Evolutionary conservation across 1,140 invertebrate genomes (phyloP), one percentile per base, ranked within the genome.

Genomic region (Polypedilum vanderplanki): DNA sequence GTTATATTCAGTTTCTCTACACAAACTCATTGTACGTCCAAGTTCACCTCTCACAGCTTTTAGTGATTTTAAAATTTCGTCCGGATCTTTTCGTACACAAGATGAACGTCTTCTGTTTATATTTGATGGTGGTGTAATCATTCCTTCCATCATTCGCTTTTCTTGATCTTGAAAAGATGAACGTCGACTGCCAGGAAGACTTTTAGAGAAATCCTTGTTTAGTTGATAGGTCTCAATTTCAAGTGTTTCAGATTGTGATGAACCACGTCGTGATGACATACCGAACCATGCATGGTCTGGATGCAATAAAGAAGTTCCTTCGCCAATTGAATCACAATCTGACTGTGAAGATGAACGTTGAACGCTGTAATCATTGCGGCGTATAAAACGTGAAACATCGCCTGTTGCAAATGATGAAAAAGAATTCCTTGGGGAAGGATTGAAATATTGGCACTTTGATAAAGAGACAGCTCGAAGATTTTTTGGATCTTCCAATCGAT

Each of bases 151-250:
- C 18, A 78, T 85, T 82, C 75, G 83, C 83, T 74, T 86, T 85
- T 76, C 86, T 84, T 86, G 85, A 77, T 88, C 87, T 79, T 93
- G 92, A 80, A 95, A 94, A 40, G 91, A 93, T 18, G 91, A 93
- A 65, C 92, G 86, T 76, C 93, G 85, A 20, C 91, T 93, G 7
- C 92, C 92, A 1, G 93, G 93, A 78, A 94, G 83, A 15, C 92
- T 94, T 78, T 91, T 87, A 17, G 92, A 93, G 81, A 93, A 94
- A 83, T 94, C 92, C 81, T 92, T 91, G 74, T 87, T 90, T 17
- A 94, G 86, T 82, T 94, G 91, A 80, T 94, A 94, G 0, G 92
- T 90, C 80, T 95, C 92, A 24, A 92, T 89, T 80, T 94, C 92
- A 20, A 93, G 84, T 73, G 91, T 91, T 79, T 94, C 92, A 0